phyloP scores from a whole-genome alignment of 2,888 invertebrate genomes.

The Ceriagrion tenellum region DNA sequence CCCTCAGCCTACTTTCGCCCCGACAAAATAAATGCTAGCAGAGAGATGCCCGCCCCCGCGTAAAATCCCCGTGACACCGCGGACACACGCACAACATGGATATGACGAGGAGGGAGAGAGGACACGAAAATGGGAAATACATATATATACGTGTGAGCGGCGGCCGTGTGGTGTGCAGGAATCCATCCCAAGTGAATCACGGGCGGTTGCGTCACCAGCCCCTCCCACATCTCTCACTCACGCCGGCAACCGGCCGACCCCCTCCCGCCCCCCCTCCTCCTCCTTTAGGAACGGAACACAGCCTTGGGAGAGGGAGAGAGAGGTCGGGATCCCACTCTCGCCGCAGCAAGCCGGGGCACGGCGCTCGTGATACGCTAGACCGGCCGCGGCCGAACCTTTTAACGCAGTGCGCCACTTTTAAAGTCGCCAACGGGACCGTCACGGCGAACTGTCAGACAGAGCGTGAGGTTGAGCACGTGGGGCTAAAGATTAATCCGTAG shows the following conservation, averaged over 20 bases:
- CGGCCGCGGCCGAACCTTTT: not conserved
- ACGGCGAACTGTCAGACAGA: too few species aligned
- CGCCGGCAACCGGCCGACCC: not conserved
- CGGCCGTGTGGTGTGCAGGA: slow-evolving; percentile 1
- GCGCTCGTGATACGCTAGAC: not conserved
- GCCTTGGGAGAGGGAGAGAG: not conserved
- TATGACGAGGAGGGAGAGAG: not conserved
- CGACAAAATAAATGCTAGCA: slow-evolving; percentile 21
- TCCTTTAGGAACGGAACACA: not conserved
- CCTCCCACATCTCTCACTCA: not conserved
- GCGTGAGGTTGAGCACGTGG: too few species aligned
- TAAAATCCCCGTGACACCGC: slow-evolving; percentile 21
- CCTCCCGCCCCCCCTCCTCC: not conserved
- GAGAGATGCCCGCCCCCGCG: slow-evolving; percentile 54
- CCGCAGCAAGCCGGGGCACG: not conserved
- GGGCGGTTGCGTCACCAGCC: slow-evolving; percentile 56
- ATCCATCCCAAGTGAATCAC: slow-evolving; percentile 61
- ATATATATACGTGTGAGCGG: not conserved
- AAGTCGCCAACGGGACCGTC: not conserved
- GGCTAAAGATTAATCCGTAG: too few species aligned
- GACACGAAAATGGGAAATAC: not conserved
- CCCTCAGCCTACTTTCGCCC: slow-evolving; percentile 53
- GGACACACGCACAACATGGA: not conserved
- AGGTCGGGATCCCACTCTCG: not conserved
- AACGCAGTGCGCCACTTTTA: slow-evolving; percentile 5